phyloP scores from a whole-genome alignment of 2,888 invertebrate genomes.

The Herminia tarsipennalis region DNA sequence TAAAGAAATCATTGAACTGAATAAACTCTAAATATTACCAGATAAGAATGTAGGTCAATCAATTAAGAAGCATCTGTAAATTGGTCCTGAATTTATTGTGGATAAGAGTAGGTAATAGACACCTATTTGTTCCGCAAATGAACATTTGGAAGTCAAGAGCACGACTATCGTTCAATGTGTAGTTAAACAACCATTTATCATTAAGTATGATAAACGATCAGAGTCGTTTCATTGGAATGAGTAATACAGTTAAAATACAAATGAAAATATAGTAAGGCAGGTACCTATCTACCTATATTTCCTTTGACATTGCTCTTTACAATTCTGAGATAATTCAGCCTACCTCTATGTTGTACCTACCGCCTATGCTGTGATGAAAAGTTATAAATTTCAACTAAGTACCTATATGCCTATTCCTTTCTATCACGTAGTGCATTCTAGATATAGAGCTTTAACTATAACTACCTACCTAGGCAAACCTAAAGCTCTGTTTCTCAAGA shows the following conservation, averaged over 20 bases:
- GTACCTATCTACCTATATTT: no score
- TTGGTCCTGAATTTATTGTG: slow-evolving; percentile 38
- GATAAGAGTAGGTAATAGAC: slow-evolving; percentile 40
- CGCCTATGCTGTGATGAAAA: no score
- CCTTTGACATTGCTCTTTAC: no score
- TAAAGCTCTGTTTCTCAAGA: no score
- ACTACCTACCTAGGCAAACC: no score
- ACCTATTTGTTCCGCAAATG: slow-evolving; percentile 35
- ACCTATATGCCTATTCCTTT: no score
- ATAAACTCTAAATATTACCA: slow-evolving; percentile 39
- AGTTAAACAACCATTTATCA: slow-evolving; percentile 28
- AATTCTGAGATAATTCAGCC: no score
- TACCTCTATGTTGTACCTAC: no score
- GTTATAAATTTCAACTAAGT: no score
- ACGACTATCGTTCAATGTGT: slow-evolving; percentile 11
- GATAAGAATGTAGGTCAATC: slow-evolving; percentile 45
- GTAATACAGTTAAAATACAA: background rate
- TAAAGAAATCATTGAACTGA: slow-evolving; percentile 13
- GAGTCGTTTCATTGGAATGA: background rate
- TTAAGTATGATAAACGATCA: background rate
- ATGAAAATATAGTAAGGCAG: no score
- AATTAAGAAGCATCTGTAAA: slow-evolving; percentile 47
- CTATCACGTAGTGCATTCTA: no score
- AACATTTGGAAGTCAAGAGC: slow-evolving; percentile 23
- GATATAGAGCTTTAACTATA: no score